Base-by-base conservation (phyloP, 2,888 invertebrate genomes). In the Caenorhabditis panamensis region DNA sequence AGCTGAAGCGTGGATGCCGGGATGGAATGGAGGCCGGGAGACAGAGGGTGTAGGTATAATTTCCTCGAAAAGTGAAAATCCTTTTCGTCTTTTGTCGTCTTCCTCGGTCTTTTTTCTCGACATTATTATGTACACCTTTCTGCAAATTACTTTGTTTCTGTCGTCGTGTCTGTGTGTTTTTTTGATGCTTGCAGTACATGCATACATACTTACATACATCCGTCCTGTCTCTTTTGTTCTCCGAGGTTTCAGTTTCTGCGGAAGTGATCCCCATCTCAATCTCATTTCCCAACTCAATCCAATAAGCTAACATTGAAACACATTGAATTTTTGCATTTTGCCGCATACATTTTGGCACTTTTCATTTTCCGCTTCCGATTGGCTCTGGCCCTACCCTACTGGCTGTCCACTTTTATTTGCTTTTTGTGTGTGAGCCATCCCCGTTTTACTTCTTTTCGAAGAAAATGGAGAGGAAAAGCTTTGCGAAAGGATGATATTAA, bases 71-170 rank as follows among this genome's bases (percentile, higher is more conserved):
- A 75, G 75, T 75, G 75, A 75, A 73, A 66, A 24, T 63, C 47
- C 49, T 63, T 47, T 54, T 54, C 63, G 62, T 75, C 66, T 66
- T 41, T 73, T 59, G 64, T 61, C 75, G 51, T 66, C 66, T 64
- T 51, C 64, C 22, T 18, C 62, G 53, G 31, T 36, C 54, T 62
- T 49, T 16, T 41, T 51, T 75, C 75, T 75, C 75, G 75, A 66
- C 61, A 75, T 75, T 75, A 75, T 75, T 75, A 66, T 75, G 66
- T 66, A 75, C 75, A 75, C 64, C 59, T 58, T 9, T 22, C 66
- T 24, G 75, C 61, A 75, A 75, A 75, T 75, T 75, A 75, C 75
- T 75, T 75, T 75, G 75, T 75, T 75, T 75, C 75, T 66, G 58
- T 59, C 59, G 63, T 8, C 51, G 3, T 51, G 49, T 36, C 22